These are phyloP conservation scores for Ursus arctos DNA, from an alignment of 2,113 vertebrate species.

Conservation along the genomic window DNA sequence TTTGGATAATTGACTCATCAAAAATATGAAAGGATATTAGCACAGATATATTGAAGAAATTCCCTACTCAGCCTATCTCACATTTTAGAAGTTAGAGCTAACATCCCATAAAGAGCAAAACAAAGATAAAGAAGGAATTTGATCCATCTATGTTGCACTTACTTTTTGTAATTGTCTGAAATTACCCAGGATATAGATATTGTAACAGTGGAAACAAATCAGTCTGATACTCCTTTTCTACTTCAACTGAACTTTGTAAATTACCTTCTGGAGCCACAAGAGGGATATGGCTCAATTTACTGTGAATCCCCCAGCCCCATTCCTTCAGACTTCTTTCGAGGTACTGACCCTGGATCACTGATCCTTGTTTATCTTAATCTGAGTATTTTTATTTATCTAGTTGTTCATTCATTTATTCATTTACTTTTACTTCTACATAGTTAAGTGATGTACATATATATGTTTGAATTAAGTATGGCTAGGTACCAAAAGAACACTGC, in stretches of 20 bases:
- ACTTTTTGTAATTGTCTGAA: constrained; percentile 21
- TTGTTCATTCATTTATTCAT: not conserved
- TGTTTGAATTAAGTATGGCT: not conserved
- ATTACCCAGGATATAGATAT: not conserved
- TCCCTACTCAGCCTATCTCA: not conserved
- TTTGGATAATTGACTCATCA: constrained; percentile 51
- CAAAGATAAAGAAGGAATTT: not conserved
- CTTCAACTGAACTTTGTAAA: not conserved
- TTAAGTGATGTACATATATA: not conserved
- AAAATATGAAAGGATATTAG: constrained; percentile 37
- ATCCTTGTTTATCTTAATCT: not conserved
- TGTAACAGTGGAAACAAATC: not conserved
- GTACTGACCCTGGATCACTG: not conserved
- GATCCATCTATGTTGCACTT: not conserved
- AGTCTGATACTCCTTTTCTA: not conserved
- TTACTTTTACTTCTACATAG: not conserved
- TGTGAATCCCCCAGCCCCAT: fast-evolving
- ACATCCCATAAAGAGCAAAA: not conserved
- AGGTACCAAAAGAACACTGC: not conserved
- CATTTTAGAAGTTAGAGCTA: not conserved
- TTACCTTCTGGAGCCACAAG: not conserved
- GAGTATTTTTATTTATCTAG: not conserved
- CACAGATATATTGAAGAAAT: constrained; percentile 39
- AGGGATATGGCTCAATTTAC: not conserved
- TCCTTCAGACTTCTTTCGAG: not conserved